A percentile compares a stretch with the other conserved stretches of the same genome.
phyloP scores from a whole-genome alignment of 1,140 invertebrate genomes.

The Leptopilina boulardi region DNA sequence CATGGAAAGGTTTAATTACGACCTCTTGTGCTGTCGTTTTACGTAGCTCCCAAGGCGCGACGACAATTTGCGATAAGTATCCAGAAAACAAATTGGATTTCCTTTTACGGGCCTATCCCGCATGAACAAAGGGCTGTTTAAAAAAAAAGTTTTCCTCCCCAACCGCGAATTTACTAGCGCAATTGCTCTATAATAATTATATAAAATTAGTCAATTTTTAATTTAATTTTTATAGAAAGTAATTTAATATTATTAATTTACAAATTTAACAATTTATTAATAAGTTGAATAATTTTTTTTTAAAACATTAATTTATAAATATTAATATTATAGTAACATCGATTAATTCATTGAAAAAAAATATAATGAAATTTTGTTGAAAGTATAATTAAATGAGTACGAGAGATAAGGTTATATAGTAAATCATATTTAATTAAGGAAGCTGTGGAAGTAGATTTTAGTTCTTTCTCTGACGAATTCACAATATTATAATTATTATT shows the following conservation, averaged over 20 bases:
- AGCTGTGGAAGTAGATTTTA: not conserved
- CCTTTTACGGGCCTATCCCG: conserved; percentile 56
- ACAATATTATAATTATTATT: not conserved
- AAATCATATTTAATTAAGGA: conserved; percentile 1
- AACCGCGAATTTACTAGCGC: not conserved
- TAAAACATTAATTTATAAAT: too few relatives aligned
- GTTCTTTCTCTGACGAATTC: not conserved
- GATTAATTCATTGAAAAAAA: too few relatives aligned
- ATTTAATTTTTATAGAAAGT: too few relatives aligned
- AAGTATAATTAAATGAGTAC: not conserved
- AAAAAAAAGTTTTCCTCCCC: not conserved
- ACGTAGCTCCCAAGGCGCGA: conserved; percentile 25
- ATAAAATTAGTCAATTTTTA: too few relatives aligned
- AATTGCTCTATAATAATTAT: conserved; percentile 1
- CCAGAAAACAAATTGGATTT: conserved; percentile 64
- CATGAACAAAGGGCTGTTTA: conserved; percentile 48
- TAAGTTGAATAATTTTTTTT: too few relatives aligned
- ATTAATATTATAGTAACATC: too few relatives aligned
- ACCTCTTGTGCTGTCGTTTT: conserved; percentile 44
- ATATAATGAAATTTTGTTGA: not conserved
- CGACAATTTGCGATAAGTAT: conserved; percentile 57
- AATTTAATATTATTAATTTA: too few relatives aligned
- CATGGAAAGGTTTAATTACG: conserved; percentile 53
- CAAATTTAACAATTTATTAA: too few relatives aligned
- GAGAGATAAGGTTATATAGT: not conserved